These are phyloP conservation scores for Nephrocerus scutellatus DNA, from an alignment of 2,888 invertebrate genomes.

Conservation along the genomic window DNA sequence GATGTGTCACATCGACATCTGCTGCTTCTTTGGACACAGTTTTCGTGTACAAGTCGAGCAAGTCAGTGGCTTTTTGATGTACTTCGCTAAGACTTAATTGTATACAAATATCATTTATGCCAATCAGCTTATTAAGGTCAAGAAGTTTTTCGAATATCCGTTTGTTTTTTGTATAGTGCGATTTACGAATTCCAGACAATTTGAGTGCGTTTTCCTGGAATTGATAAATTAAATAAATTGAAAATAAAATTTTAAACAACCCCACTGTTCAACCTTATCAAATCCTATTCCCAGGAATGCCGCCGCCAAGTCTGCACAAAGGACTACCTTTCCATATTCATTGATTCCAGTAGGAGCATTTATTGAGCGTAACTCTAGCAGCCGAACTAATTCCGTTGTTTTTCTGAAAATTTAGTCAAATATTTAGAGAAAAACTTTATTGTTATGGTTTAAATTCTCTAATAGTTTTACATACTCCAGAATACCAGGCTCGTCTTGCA, in stretches of 20 bases:
- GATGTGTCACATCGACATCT: slow-evolving; percentile 54
- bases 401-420: slow-evolving; percentile 29
- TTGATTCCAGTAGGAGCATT: slow-evolving; percentile 47
- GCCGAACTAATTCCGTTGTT: slow-evolving; percentile 39
- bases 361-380: slow-evolving; percentile 39
- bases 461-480: slow-evolving; percentile 29
- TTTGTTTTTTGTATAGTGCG: slow-evolving; percentile 52
- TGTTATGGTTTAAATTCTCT: neutral
- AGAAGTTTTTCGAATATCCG: slow-evolving; percentile 57
- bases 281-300: slow-evolving; percentile 49
- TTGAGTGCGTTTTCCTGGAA: slow-evolving; percentile 55
- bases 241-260: neutral
- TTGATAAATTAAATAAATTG: neutral
- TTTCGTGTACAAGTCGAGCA: slow-evolving; percentile 51
- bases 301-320: slow-evolving; percentile 58
- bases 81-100: slow-evolving; percentile 51
- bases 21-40: slow-evolving; percentile 37
- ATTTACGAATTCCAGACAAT: slow-evolving; percentile 53
- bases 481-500: slow-evolving; percentile 33
- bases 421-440: neutral
- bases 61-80: slow-evolving; percentile 50
- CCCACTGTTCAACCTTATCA: slow-evolving; percentile 42
- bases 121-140: slow-evolving; percentile 52
- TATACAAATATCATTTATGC: slow-evolving; percentile 53
- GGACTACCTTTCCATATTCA: slow-evolving; percentile 55